Conservation (phyloP, 2,888 invertebrate species). For the Nomada goodeniana region DNA sequence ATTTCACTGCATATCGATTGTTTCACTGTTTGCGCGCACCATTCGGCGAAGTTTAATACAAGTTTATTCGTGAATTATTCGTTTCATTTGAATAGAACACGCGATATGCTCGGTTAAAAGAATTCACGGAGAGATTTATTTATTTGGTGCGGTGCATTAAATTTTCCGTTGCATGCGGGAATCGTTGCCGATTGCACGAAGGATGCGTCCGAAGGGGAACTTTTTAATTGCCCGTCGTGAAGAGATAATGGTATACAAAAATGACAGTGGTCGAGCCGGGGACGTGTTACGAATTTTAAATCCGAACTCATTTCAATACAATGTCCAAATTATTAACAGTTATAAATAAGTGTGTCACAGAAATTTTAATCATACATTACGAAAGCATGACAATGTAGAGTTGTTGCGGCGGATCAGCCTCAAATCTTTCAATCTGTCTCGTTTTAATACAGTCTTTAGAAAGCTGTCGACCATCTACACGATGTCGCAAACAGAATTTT, state of each 20-base stretch:
- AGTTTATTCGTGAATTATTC: too few relatives aligned
- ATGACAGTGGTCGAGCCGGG: not conserved
- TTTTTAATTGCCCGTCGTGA: not conserved
- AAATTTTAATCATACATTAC: constrained; percentile 20
- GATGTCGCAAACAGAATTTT: not conserved
- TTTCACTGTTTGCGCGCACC: too few relatives aligned
- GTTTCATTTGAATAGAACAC: too few relatives aligned
- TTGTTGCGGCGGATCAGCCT: not conserved
- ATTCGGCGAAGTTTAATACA: too few relatives aligned
- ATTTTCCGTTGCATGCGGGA: too few relatives aligned
- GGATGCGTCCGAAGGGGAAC: too few relatives aligned
- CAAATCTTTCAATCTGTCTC: constrained; percentile 20
- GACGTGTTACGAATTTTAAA: constrained; percentile 14
- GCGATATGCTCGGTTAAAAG: too few relatives aligned
- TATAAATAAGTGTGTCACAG: constrained; percentile 26
- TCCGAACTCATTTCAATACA: constrained; percentile 29
- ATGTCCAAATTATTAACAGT: constrained; percentile 30
- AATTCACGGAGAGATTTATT: too few relatives aligned
- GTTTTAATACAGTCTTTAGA: constrained; percentile 20
- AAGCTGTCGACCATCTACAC: constrained; percentile 1
- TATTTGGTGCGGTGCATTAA: too few relatives aligned
- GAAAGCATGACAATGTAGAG: constrained; percentile 21
- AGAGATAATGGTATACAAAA: not conserved
- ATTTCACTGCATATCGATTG: too few relatives aligned
- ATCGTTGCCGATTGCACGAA: too few relatives aligned